Evolutionary conservation across 2,888 invertebrate genomes (phyloP), one percentile per base, ranked within the genome.

Genomic region (Chrysotoxum bicinctum): DNA sequence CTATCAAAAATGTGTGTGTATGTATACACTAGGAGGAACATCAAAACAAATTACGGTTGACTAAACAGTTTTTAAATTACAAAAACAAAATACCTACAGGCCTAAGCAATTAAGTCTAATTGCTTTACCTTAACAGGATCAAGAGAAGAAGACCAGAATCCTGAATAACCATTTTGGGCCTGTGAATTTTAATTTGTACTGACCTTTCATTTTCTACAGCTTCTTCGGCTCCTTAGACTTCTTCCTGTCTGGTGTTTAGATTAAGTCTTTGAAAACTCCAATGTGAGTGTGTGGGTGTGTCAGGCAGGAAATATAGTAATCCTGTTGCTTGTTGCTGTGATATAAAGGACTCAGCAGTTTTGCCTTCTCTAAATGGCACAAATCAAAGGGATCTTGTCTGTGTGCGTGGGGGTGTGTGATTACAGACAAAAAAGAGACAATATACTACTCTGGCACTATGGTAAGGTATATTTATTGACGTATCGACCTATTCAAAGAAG

Each of bases 41-140:
- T 37, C 37, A 60, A 14, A 64, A 54, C 26, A 35, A 80, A 60
- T 72, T 76, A 80, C 80, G 80, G 58, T 84, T 79, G 84, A 80
- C 80, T 84, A 76, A 84, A 84, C 84, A 80, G 66, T 84, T 84
- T 84, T 75, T 72, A 72, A 76, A 84, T 84, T 80, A 72, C 54
- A 66, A 40, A 72, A 32, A 26, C n/a, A 70, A 66, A 84, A 73
- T 48, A 66, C 60, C 84, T 72, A 48, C 56, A 80, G 84, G 80
- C 72, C 54, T 40, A 14, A 45, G 70, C 68, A 84, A 78, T 79
- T 79, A 30, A n/a, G 12, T 50, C 35, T 84, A 84, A 84, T 84
- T 84, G 80, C 75, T 76, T 84, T 79, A 80, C 80, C 72, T 56
- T 45, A 74, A 70, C 50, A 64, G 79, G 83, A 78, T 83, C 74